Evolutionary conservation across 2,113 vertebrate genomes (phyloP).

Genomic region (Perognathus longimembris): DNA sequence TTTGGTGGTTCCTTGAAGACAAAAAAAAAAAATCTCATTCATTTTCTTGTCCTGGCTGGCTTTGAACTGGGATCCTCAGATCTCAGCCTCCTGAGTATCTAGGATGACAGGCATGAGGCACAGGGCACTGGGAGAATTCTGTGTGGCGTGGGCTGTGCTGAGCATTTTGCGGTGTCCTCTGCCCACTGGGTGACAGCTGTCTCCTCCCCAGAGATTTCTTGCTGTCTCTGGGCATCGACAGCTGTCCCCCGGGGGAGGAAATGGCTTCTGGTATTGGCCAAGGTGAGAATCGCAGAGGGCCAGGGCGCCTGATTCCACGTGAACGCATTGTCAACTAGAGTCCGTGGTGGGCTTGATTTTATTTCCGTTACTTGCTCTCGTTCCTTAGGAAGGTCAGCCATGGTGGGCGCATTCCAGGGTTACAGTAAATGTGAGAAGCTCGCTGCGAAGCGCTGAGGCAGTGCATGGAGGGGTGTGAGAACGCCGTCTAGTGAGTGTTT

Average conservation of each 20-base stretch:
- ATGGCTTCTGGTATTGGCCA: background rate
- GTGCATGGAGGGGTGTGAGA: too few species aligned
- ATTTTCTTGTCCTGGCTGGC: too few species aligned
- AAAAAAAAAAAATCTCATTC: too few species aligned
- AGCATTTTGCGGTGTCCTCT: background rate
- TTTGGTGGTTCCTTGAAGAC: too few species aligned
- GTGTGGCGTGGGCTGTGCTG: background rate
- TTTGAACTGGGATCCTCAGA: too few species aligned
- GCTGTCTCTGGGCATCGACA: background rate
- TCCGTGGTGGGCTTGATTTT: background rate
- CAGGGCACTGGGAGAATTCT: background rate
- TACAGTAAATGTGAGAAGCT: background rate
- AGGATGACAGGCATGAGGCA: too few species aligned
- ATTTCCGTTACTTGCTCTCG: background rate
- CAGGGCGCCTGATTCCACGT: background rate
- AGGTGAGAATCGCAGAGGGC: background rate
- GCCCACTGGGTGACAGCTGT: background rate
- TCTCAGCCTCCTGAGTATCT: too few species aligned
- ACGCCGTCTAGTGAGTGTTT: rapidly evolving
- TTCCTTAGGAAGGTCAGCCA: background rate
- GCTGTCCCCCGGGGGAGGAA: background rate
- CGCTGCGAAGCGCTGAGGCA: too few species aligned
- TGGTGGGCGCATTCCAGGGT: background rate
- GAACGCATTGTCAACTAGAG: too few species aligned
- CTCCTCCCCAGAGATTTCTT: background rate